Base-by-base conservation (phyloP, 2,113 vertebrate species). In the Pyrgilauda ruficollis region DNA sequence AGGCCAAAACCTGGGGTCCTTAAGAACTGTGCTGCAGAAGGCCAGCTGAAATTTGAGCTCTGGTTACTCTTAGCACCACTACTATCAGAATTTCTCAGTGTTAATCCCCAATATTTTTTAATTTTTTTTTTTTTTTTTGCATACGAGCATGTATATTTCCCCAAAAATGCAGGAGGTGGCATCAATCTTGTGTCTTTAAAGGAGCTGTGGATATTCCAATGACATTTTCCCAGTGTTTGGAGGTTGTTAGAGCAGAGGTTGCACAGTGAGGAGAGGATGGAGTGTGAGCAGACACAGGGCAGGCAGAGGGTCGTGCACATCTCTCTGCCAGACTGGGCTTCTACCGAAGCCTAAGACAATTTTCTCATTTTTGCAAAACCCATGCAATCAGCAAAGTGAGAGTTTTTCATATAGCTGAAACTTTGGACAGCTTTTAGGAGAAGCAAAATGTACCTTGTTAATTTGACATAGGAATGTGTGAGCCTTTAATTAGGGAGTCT, bases 401-500 rank as follows among this genome's bases (percentile, higher is more conserved):
- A 30, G 21, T 33, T 77, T 66, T 85, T 63, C 26, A 27, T 21
- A 9, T 7, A 61, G 62, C 46, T 89, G 62, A 64, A 94, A 78
- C 49, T 82, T 68, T 44, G 17, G 59, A 70, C 26, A 83, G 70
- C 50, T 82, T 79, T 83, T 64, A 68, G 30, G 33, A 76, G 63
- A 72, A 79, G 44, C 6, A 79, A 93, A 91, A 67, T 44, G 43
- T 66, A 83, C n/a, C 47, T 90, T 46, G n/a, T 92, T 91, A 84
- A 86, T 87, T 89, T 79, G 72, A 61, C 0, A 0, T 9, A 61
- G 59, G 31, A 63, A 92, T 64, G 49, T 78, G 47, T 69, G 61
- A 93, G 53, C n/a, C 39, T 89, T 84, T 95, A 97, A 92, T 96
- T 94, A 91, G 66, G 52, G 19, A 35, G 41, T 73, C 68, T 93